Evolutionary conservation across 2,888 invertebrate species (phyloP), one percentile per base, ranked within the genome.

Genomic region (Megamerina dolium): DNA sequence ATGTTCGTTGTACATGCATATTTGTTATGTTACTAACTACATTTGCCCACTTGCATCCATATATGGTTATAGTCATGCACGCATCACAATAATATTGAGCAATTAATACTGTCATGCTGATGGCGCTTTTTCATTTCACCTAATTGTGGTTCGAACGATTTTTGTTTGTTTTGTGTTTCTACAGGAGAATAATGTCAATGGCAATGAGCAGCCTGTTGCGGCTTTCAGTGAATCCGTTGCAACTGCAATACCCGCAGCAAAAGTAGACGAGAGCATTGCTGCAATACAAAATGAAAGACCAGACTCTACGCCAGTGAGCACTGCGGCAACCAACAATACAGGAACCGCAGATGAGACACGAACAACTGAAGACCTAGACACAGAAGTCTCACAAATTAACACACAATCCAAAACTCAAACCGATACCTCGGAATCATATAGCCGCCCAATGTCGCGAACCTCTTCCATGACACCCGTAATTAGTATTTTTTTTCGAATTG

Each of bases 381-480:
- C 63, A 30, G 72, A 72, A 64, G 72, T 72, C 42, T 72, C 72
- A 48, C 71, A 72, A 54, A 72, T 72, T 45, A 72, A 72, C 56
- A 72, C 72, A 45, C 72, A 71, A 58, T 66, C 66, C 47, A 64
- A 63, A 53, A 55, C 58, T 49, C 65, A 63, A 52, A 67, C 48
- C 56, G 71, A 72, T 55, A 63, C 64, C 50, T 59, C 62, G 50
- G 70, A 69, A 52, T 69, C 68, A 50, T 71, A 62, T 53, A 72
- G 71, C 60, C 68, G 72, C 48, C 72, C 72, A 58, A 72, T 72
- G 71, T 72, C 72, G 55, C 66, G 70, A 57, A 72, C 72, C 55
- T 70, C 72, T 60, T 70, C 72, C 60, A 70, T 70, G 66, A 71
- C 72, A 59, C 70, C 72, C 59, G 71, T 71, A 69, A 65, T 64